Evolutionary conservation across 2,888 invertebrate genomes (phyloP), one percentile per base, ranked within the genome.

Genomic region (Epinotia nisella): DNA sequence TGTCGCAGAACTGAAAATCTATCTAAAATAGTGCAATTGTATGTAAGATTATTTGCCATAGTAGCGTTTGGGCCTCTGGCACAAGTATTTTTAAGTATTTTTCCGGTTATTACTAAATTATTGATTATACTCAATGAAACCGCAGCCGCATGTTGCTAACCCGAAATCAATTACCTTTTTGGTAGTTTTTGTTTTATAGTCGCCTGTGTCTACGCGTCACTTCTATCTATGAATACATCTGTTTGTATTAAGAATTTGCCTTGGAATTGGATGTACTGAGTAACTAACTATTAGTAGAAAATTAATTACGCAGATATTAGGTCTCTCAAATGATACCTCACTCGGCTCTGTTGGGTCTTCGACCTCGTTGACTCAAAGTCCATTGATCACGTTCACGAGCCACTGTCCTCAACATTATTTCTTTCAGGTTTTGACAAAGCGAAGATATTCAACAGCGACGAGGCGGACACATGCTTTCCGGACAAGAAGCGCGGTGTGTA

Each of bases 401-500:
- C 4, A 4, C n/a, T 59, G 9, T 19, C 39, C 0, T 2, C 9
- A 24, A 29, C 24, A 53, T 1, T 0, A 11, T 70, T 67, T 72
- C 65, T 80, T 82, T 39, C 76, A 94, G 94, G 94, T 73, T 93
- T 94, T 76, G 94, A 93, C 70, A 90, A 90, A 78, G 81, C 90
- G 2, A 89, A 90, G 79, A 91, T 94, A 76, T 94, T 94, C 77
- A 89, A 92, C 75, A 84, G 81, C 69, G 89, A 93, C 0, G 94
- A 88, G 17, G 89, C 93, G 0, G 94, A 95, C 81, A 96, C 96
- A 0, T 98, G 97, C 82, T 96, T 96, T 0, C 91, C 96, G 0
- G 95, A 96, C 74, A 95, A 95, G 68, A 95, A 95, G 78, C 94
- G 96, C 78, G 95, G 95, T n/a, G 93, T 98, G 70, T 97, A 96